These are phyloP conservation scores for Acanthurus tractus DNA, from an alignment of 2,797 vertebrate genomes.

Conservation along the genomic window DNA sequence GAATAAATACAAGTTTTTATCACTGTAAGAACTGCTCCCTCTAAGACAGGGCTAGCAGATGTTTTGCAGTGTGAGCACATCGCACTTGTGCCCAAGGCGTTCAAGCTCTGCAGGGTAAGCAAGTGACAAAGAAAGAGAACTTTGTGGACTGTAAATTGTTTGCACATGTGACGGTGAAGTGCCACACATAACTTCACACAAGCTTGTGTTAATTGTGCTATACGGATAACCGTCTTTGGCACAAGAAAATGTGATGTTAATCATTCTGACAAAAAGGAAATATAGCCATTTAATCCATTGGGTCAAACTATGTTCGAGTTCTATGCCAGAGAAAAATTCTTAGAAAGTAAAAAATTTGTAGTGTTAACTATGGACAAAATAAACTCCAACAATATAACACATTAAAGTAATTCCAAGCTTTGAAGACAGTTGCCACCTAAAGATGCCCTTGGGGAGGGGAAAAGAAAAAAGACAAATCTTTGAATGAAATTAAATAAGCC, in stretches of 20 bases:
- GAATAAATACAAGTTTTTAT: neutral
- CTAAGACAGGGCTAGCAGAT: neutral
- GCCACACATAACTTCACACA: neutral
- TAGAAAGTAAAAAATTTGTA: no score
- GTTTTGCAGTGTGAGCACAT: slow-evolving; percentile 7
- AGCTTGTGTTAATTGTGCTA: neutral
- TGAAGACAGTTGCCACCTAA: neutral
- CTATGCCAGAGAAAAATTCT: no score
- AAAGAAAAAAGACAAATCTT: neutral
- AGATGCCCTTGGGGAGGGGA: neutral
- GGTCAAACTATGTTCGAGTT: neutral
- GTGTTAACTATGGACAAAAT: neutral
- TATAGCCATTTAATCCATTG: neutral
- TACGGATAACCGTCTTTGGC: neutral
- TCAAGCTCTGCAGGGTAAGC: neutral
- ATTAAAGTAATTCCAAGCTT: neutral
- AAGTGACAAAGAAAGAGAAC: neutral
- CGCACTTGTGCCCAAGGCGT: neutral
- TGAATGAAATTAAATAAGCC: neutral
- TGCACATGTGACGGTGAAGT: neutral
- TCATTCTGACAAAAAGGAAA: neutral
- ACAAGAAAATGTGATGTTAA: slow-evolving; percentile 1
- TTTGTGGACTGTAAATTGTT: neutral
- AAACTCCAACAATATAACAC: neutral
- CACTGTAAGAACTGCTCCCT: slow-evolving; percentile 17